These are phyloP conservation scores for Scarus forsteni DNA, from an alignment of 2,797 vertebrate genomes.

Conservation along the genomic window DNA sequence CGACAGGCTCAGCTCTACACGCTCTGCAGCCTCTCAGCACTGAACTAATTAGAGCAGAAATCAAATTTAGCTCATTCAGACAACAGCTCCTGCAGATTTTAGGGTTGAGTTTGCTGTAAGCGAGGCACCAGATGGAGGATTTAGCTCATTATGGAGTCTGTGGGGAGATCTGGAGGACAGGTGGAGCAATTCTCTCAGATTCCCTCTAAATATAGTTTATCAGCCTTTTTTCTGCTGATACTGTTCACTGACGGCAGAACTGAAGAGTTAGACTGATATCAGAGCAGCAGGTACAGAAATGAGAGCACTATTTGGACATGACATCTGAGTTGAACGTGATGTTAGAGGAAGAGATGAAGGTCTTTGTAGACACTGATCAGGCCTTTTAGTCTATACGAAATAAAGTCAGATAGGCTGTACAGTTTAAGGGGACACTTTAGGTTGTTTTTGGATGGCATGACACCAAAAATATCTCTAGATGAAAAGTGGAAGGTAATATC, in stretches of 20 bases:
- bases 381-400: too few species aligned
- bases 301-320: neutral
- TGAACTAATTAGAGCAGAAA: conserved; percentile 59
- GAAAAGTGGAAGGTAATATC: too few species aligned
- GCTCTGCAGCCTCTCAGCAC: conserved; percentile 35
- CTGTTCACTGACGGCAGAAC: conserved; percentile 16
- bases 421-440: too few species aligned
- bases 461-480: too few species aligned
- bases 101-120: conserved; percentile 44
- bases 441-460: too few species aligned
- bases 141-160: conserved; percentile 65
- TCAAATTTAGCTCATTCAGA: conserved; percentile 55
- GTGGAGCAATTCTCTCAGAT: conserved; percentile 56
- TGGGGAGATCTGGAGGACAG: conserved; percentile 59
- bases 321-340: too few species aligned
- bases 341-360: too few species aligned
- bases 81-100: conserved; percentile 40
- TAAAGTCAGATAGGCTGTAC: too few species aligned
- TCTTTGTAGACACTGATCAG: too few species aligned
- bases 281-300: neutral
- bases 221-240: conserved; percentile 21
- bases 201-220: conserved; percentile 47
- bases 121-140: conserved; percentile 64
- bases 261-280: neutral
- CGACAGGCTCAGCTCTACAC: neutral